Conservation (phyloP, 2,797 vertebrate species). For the Melanotaenia trifasciata region DNA sequence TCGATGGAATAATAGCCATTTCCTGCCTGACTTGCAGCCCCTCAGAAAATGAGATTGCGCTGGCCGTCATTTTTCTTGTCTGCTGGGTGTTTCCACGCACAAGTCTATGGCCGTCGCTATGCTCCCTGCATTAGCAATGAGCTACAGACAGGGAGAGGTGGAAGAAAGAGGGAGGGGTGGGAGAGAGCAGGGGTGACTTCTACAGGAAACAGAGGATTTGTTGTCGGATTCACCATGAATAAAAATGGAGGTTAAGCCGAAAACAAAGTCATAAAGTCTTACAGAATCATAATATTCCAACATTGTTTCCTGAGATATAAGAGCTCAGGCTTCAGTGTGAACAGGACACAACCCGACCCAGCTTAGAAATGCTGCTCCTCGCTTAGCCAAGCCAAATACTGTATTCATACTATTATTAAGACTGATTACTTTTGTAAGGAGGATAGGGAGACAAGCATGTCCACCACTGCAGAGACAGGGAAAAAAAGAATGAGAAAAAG, state of each 20-base stretch:
- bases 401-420: constrained; percentile 63
- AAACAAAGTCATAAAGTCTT: constrained; percentile 55
- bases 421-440: constrained; percentile 63
- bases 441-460: constrained; percentile 40
- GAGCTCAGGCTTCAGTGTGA: constrained; percentile 32
- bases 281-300: constrained; percentile 33
- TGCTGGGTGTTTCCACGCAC: constrained; percentile 88
- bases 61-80: constrained; percentile 99
- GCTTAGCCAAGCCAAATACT: constrained; percentile 64
- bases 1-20: constrained; percentile 99
- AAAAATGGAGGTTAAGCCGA: constrained; percentile 63
- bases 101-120: constrained; percentile 82
- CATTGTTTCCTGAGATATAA: constrained; percentile 19
- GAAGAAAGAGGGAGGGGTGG: constrained; percentile 37
- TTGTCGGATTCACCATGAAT: constrained; percentile 59
- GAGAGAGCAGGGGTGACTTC: constrained; percentile 55
- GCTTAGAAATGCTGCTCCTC: constrained; percentile 34
- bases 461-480: constrained; percentile 38
- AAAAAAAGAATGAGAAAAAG: constrained; percentile 54
- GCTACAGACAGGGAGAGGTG: constrained; percentile 69
- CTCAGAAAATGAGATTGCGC: constrained; percentile 98
- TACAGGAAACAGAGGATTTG: constrained; percentile 53
- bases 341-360: constrained; percentile 33
- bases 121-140: constrained; percentile 92
- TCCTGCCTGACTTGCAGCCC: constrained; percentile 99